Base-by-base conservation (phyloP, 2,888 invertebrate genomes). In the Amphipyra tragopoginis region DNA sequence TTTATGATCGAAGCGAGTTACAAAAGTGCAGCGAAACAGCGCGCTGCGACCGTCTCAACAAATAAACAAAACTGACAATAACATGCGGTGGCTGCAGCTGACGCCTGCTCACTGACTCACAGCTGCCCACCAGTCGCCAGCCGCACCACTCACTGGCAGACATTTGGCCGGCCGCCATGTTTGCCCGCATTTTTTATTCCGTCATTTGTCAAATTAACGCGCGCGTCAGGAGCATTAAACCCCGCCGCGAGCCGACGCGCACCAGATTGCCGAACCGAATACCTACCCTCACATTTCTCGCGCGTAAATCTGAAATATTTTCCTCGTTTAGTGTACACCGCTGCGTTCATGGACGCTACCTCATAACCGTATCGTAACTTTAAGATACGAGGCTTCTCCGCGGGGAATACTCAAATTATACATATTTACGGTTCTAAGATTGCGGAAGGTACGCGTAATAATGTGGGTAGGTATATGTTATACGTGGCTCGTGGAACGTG, bases 401-500 rank as follows among this genome's bases (percentile, higher is more conserved):
- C 36, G 11, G 55, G 48, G 59, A 65, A 72, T 43, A 38, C 55
- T 49, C 14, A 39, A 49, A 72, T 70, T 70, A 70, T 72, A 59
- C 52, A 72, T 60, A 44, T 72, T 65, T 56, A 60, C 52, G 52
- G 40, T 13, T 55, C 42, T 59, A 26, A 70, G 42, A 54, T 69
- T 59, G 49, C 21, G 15, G 26, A 42, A 38, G 40, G 44, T 36
- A 43, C 44, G 14, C 13, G 15, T 29, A 10, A 29, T 51, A 13
- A 10, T 11, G 8, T 29, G 3, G 6, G 33, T 11, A 38, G 3
- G 9, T 48, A 11, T n/a, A 10, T 15, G 45, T 13, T n/a, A 42
- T 14, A n/a, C 39, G 10, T 26, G 11, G 29, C 39, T 33, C 14
- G 3, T 7, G 26, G 33, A 10, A 13, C 15, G 13, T 1, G 36